Conservation (phyloP, 2,113 vertebrate species). For the Leiothrix lutea region DNA sequence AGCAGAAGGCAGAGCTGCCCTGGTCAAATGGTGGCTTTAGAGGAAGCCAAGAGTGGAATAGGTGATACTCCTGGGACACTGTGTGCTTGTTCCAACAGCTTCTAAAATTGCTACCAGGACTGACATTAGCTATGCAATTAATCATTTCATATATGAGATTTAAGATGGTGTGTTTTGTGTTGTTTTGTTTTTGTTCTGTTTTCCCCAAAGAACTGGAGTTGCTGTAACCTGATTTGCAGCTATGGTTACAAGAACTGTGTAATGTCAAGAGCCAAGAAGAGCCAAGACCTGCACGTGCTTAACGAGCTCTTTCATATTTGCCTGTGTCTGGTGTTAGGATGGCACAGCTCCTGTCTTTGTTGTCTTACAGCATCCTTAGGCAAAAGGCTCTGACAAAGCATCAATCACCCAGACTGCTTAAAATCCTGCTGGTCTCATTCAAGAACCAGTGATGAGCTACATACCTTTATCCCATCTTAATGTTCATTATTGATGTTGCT, state of each 20-base stretch:
- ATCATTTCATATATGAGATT: neutral
- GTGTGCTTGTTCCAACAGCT: neutral
- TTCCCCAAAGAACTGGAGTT: rapidly evolving
- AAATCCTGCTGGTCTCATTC: neutral
- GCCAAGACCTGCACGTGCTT: neutral
- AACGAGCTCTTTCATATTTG: neutral
- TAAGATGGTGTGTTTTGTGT: neutral
- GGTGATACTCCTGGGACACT: neutral
- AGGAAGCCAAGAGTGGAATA: neutral
- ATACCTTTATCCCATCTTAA: neutral
- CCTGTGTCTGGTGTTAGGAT: neutral
- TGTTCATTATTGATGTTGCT: neutral
- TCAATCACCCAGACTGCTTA: neutral
- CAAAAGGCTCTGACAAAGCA: neutral
- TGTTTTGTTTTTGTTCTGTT: neutral
- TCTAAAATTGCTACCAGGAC: neutral
- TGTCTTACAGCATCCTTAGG: neutral
- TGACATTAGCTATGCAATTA: neutral
- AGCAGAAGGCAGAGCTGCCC: neutral
- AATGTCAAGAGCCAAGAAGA: neutral
- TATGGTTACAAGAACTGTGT: neutral
- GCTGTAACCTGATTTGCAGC: neutral
- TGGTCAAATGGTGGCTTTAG: neutral
- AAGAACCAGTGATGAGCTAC: neutral
- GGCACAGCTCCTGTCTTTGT: neutral